Evolutionary conservation across 2,888 invertebrate genomes (phyloP), one percentile per base, ranked within the genome.

Genomic region (Dicycla oo): DNA sequence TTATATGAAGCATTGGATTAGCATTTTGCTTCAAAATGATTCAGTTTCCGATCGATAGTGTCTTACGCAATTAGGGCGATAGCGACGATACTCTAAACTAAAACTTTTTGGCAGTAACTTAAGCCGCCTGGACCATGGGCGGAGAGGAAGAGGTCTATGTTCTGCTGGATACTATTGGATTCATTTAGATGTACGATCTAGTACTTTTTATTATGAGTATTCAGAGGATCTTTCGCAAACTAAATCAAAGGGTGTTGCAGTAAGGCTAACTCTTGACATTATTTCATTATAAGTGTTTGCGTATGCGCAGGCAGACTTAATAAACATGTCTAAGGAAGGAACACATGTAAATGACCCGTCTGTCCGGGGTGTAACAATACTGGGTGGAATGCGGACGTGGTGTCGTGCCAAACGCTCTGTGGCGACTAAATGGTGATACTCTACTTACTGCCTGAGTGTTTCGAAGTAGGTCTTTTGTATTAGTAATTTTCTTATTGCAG

Each of bases 371-470:
- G 78, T 56, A 77, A 58, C 61, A 45, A 26, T 40, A 54, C 30
- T 23, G 53, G n/a, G 51, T 7, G 74, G 82, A 80, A 80, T 80
- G 80, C 80, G 80, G 80, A 80, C 82, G 65, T 56, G 57, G 54
- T 54, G 45, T 1, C 54, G 65, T 78, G 80, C 80, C 80, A 80
- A 80, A 60, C 80, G 40, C 30, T 60, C 49, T 51, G 38, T 61
- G 13, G 64, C 30, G 30, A 47, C 62, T 51, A n/a, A 57, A 51
- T 65, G 49, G 38, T 40, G 49, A 38, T 57, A 65, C 47, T 80
- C 30, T 61, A 62, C 53, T 62, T n/a, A 53, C 68, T 23, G 47
- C 26, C 43, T 34, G 26, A 13, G 18, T 58, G 34, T 34, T 34
- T n/a, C n/a, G n/a, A n/a, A n/a, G n/a, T 34, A 34, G 30, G 30